Base-by-base conservation (phyloP, 2,888 invertebrate genomes). In the Phyto melanocephala region DNA sequence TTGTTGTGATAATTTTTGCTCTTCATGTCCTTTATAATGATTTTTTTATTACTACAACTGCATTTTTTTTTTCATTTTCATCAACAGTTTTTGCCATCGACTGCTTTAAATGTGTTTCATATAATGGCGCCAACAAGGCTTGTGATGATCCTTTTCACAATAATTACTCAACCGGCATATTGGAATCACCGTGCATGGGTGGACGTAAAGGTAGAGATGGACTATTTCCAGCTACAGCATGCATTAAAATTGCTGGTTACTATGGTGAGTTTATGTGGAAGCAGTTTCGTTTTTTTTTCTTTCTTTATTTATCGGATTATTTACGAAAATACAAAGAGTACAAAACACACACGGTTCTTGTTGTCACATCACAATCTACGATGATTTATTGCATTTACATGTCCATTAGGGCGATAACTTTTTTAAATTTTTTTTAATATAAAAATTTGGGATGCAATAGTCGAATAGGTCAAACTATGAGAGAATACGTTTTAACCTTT, bases 111-210 rank as follows among this genome's bases (percentile, higher is more conserved):
- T 99, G 99, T 90, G 96, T 97, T 60, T 99, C 98, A 0, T 94
- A 97, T 92, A 96, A 97, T 90, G 95, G 96, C 24, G 93, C 94
- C 87, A 97, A 97, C 90, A 94, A 85, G 70, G 94, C 96, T 0
- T 98, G 98, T 90, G 99, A 99, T 90, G 99, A 99, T 91, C 97
- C 98, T 0, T 98, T 97, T 92, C 97, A 98, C 92, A 97, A 98
- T 91, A 97, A 97, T 92, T 96, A 95, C 87, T 96, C 96, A 1
- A 92, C 94, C 75, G 94, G 94, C 85, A 95, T 97, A 91, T 93
- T 97, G 86, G 96, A 98, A 92, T 94, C 96, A 2, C 97, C 98
- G 2, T 99, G 99, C 80, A 95, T 97, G 95, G 98, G 98, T 0
- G 98, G 98, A 0, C 93, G 98, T 85, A 98, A 98, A 91, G 96